Base-by-base conservation (phyloP, 2,888 invertebrate genomes). In the Salticus scenicus region DNA sequence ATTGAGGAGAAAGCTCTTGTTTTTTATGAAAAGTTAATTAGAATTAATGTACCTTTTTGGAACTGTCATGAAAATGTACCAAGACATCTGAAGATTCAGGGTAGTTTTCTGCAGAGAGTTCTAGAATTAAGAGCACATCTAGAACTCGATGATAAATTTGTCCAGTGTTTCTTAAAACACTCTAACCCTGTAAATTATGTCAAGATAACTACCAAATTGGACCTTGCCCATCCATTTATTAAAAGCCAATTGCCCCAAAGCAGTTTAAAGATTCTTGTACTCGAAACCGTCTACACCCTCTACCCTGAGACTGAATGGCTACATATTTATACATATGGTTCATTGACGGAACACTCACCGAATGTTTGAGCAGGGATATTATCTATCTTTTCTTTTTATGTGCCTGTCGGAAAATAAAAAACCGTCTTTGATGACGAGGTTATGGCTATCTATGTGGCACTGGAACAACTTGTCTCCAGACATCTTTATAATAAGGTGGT, bases 351-450 rank as follows among this genome's bases (percentile, higher is more conserved):
- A 30, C 1, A 12, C 28, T 28, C 64, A 64, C 64, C 28, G 28
- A 28, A 28, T 64, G 64, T 30, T 5, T 1, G 28, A 0, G 27
- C 64, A 30, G 28, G 28, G 28, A 28, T 64, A 28, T 64, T 28
- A 4, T 64, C 30, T 1, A 10, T 47, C 47, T 37, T 69, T 33
- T 71, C 42, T 37, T 42, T 41, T 27, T 71, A 71, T 71, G 0
- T 71, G 20, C 70, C 70, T 8, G 70, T 42, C 1, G 70, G 37
- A 27, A 71, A 71, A 71, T 4, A 27, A 42, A 42, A 71, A 71
- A 37, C 42, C 70, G 41, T 42, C 42, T 42, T 71, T 71, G 70
- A 71, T 42, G 70, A 42, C 14, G 70, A 71, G 10, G 42, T 71
- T 71, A 42, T 42, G 70, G 70, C 70, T 42, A 71, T 24, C 12